These are phyloP conservation scores for Aphelocoma californica DNA, from an alignment of 2,797 vertebrate species.

Conservation along the genomic window DNA sequence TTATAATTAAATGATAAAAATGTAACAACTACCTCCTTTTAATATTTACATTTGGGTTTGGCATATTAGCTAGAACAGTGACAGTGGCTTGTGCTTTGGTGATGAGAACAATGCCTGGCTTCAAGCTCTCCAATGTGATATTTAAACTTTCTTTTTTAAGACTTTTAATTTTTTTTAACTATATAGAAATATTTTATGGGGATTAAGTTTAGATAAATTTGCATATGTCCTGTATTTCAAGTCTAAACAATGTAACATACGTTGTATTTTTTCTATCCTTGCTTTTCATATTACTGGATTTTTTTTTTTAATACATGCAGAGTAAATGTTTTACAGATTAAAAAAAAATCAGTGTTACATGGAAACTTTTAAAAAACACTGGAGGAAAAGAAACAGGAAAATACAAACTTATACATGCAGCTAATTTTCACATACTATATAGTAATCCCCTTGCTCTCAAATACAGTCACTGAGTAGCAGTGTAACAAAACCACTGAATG, in stretches of 20 bases:
- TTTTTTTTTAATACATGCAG: not conserved
- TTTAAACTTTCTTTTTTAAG: not conserved
- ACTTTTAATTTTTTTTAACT: not conserved
- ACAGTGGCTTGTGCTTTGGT: constrained; percentile 52
- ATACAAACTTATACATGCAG: not conserved
- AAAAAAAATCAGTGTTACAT: not conserved
- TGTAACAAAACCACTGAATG: not conserved
- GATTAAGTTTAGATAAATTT: not conserved
- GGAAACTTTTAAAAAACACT: not conserved
- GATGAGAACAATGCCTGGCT: not conserved
- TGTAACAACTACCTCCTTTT: not conserved
- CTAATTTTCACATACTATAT: not conserved
- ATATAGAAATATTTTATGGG: not conserved
- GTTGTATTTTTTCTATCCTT: not conserved
- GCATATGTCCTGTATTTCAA: not conserved
- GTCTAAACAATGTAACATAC: not conserved
- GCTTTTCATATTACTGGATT: not conserved
- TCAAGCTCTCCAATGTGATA: not conserved
- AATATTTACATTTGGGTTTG: constrained; percentile 26
- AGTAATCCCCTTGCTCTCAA: not conserved
- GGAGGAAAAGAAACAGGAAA: not conserved
- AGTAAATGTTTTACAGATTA: not conserved
- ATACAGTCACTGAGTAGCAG: not conserved
- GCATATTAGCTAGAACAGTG: not conserved
- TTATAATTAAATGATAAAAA: not conserved